Conservation (phyloP, 2,888 invertebrate genomes). For the Drosophila sordidapex region DNA sequence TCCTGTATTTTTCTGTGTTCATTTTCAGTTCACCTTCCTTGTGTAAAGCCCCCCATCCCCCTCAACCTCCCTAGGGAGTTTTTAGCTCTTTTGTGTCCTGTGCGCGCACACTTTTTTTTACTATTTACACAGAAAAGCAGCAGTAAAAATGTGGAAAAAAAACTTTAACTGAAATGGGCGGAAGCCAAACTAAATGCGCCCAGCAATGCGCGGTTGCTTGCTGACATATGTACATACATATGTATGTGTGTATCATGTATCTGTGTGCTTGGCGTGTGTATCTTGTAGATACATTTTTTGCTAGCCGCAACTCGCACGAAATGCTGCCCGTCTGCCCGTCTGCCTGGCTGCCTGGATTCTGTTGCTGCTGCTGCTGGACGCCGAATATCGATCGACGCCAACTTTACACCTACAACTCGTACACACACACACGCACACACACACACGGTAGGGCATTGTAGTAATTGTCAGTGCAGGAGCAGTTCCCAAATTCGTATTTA, state of each 20-base stretch:
- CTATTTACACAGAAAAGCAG: constrained; percentile 47
- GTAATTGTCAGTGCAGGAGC: neutral
- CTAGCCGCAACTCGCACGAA: constrained; percentile 57
- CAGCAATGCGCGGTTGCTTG: neutral
- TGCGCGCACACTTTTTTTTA: constrained; percentile 56
- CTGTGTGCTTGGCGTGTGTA: constrained; percentile 35
- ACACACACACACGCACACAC: neutral
- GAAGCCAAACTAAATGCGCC: constrained; percentile 55
- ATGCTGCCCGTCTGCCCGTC: neutral
- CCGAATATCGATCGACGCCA: constrained; percentile 63
- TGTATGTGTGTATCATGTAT: constrained; percentile 16
- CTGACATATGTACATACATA: constrained; percentile 4
- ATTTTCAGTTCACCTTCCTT: constrained; percentile 1
- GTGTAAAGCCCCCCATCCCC: neutral
- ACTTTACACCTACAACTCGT: constrained; percentile 4
- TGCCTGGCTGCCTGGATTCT: constrained; percentile 3
- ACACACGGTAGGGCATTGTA: constrained; percentile 7
- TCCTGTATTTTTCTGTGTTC: neutral
- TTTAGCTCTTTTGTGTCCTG: constrained; percentile 49
- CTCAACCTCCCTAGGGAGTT: neutral
- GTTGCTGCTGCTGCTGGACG: constrained; percentile 63
- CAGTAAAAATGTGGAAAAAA: constrained; percentile 11
- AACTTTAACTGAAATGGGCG: constrained; percentile 49
- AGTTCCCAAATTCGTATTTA: neutral
- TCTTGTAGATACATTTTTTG: constrained; percentile 73